These are phyloP conservation scores for Celastrina argiolus DNA, from an alignment of 2,888 invertebrate species.

Conservation along the genomic window DNA sequence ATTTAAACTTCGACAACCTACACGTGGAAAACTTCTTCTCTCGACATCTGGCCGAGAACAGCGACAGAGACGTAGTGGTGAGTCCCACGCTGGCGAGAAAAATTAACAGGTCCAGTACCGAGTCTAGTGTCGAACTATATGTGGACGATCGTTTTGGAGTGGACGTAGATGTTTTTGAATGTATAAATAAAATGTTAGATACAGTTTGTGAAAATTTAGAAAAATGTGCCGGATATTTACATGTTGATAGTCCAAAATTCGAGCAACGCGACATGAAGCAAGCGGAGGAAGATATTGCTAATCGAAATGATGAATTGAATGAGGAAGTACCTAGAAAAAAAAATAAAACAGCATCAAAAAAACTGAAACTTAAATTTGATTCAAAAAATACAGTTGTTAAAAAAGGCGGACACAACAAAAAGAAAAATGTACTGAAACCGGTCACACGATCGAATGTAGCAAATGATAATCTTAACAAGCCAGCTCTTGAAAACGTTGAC, in stretches of 20 bases:
- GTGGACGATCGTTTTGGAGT: slow-evolving; percentile 23
- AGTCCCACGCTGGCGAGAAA: slow-evolving; percentile 55
- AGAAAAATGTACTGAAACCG: slow-evolving; percentile 34
- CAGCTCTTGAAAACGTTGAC: slow-evolving; percentile 28
- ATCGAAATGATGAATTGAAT: slow-evolving; percentile 17
- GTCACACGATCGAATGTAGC: slow-evolving; percentile 44
- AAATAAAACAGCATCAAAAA: slow-evolving; percentile 29
- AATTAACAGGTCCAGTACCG: slow-evolving; percentile 54
- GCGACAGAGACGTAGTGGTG: slow-evolving; percentile 40
- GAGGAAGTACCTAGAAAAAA: slow-evolving; percentile 17
- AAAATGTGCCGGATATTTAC: slow-evolving; percentile 44
- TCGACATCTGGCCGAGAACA: slow-evolving; percentile 47
- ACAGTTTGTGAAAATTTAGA: slow-evolving; percentile 52
- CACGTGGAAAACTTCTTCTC: slow-evolving; percentile 53
- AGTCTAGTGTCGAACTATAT: slow-evolving; percentile 46
- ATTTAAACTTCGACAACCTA: slow-evolving; percentile 33
- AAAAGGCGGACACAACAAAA: slow-evolving; percentile 34
- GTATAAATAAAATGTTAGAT: slow-evolving; percentile 53
- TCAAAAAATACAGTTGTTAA: slow-evolving; percentile 26
- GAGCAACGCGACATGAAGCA: background rate
- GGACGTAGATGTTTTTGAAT: slow-evolving; percentile 49
- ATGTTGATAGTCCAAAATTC: slow-evolving; percentile 28
- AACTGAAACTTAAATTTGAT: slow-evolving; percentile 30
- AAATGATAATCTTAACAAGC: slow-evolving; percentile 39
- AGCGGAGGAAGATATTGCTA: background rate